phyloP scores from a whole-genome alignment of 2,888 invertebrate genomes.

The Plagiodera versicolora region DNA sequence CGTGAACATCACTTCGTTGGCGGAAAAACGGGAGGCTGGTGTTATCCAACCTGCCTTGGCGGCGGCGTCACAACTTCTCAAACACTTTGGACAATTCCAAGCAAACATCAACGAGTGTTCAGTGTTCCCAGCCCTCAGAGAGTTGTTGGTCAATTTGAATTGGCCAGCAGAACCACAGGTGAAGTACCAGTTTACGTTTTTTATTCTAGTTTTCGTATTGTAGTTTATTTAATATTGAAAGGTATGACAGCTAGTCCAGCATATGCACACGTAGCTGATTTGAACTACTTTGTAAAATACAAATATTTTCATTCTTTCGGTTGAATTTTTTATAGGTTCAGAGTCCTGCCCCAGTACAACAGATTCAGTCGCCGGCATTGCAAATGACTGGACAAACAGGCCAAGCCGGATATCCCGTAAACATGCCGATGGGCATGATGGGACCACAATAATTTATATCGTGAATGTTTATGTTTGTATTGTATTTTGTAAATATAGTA shows the following conservation, averaged over 20 bases:
- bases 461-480: neutral
- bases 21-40: constrained; percentile 76
- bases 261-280: too few relatives aligned
- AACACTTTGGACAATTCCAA: constrained; percentile 76
- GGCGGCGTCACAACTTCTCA: constrained; percentile 66
- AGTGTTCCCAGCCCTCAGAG: constrained; percentile 87
- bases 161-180: constrained; percentile 77
- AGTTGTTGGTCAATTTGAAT: constrained; percentile 81
- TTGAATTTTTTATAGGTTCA: neutral
- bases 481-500: constrained; percentile 14
- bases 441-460: constrained; percentile 29
- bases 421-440: constrained; percentile 55
- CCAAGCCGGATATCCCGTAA: constrained; percentile 52
- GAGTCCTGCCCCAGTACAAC: constrained; percentile 17
- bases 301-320: too few relatives aligned
- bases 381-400: constrained; percentile 59
- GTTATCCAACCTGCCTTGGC: constrained; percentile 60
- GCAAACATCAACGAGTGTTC: constrained; percentile 76
- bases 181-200: too few relatives aligned
- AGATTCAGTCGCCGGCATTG: constrained; percentile 61
- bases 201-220: too few relatives aligned
- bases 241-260: too few relatives aligned
- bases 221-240: too few relatives aligned
- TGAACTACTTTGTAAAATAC: too few relatives aligned
- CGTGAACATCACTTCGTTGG: constrained; percentile 83